These are phyloP conservation scores for Aurelia sp. DNA, from an alignment of 30 jellyfish, hydroid and myxozoan species.

Conservation along the genomic window DNA sequence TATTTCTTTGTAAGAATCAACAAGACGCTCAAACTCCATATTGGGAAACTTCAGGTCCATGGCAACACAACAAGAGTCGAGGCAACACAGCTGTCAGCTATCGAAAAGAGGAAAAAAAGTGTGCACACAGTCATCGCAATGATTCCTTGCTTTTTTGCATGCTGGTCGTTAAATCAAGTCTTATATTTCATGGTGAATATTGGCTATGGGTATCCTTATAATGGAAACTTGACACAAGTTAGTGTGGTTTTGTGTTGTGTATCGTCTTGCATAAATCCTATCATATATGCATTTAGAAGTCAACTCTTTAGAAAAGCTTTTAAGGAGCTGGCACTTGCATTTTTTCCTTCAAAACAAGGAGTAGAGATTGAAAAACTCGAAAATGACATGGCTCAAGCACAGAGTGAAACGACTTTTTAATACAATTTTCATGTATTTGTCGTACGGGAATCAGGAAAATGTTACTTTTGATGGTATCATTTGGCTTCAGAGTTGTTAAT, in stretches of 20 bases:
- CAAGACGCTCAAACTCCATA: background rate
- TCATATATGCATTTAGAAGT: conserved; percentile 54
- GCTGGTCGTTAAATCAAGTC: conserved; percentile 68
- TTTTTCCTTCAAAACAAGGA: too few relatives aligned
- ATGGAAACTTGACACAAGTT: conserved; percentile 30
- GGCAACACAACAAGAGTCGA: background rate
- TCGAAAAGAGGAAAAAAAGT: conserved; percentile 35
- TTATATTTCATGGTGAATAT: conserved; percentile 31
- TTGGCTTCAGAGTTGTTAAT: too few relatives aligned
- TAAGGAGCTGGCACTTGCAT: too few relatives aligned
- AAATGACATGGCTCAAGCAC: too few relatives aligned
- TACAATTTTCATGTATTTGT: too few relatives aligned
- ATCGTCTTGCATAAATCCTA: conserved; percentile 60
- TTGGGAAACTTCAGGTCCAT: background rate
- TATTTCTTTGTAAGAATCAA: conserved; percentile 30
- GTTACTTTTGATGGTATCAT: too few relatives aligned
- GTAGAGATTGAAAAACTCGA: too few relatives aligned
- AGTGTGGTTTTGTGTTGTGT: conserved; percentile 54
- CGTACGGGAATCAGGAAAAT: too few relatives aligned
- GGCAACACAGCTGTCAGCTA: conserved; percentile 3
- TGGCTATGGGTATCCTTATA: conserved; percentile 48
- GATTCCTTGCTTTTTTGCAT: conserved; percentile 43
- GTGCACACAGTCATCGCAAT: conserved; percentile 41
- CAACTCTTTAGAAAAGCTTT: conserved; percentile 43
- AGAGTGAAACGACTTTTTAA: too few relatives aligned